Evolutionary conservation across 2,888 invertebrate genomes (phyloP).

Genomic region (Anticlea derivata): DNA sequence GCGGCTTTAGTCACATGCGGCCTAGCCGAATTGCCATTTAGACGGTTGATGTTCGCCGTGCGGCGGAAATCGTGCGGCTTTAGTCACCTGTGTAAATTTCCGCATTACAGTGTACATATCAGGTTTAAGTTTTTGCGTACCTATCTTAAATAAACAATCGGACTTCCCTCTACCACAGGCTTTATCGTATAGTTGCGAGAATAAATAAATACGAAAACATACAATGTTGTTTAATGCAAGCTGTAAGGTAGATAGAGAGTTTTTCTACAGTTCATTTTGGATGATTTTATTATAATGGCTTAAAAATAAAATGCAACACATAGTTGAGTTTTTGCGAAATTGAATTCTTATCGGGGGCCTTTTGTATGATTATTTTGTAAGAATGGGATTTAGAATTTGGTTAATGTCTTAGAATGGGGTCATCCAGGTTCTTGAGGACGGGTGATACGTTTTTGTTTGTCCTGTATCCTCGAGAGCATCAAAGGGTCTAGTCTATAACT

Average conservation of each 20-base stretch:
- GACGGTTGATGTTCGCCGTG: constrained; percentile 39
- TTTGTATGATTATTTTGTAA: too few species aligned
- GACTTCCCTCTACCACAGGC: not conserved
- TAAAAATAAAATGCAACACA: not conserved
- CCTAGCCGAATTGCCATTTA: constrained; percentile 27
- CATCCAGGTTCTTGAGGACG: too few species aligned
- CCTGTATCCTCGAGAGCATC: too few species aligned
- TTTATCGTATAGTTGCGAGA: not conserved
- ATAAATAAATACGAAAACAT: constrained; percentile 3
- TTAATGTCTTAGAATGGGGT: too few species aligned
- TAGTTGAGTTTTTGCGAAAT: not conserved
- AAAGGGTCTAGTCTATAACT: too few species aligned
- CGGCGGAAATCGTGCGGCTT: constrained; percentile 42
- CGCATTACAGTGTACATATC: constrained; percentile 8
- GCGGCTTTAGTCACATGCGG: too few species aligned
- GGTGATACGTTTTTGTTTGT: too few species aligned
- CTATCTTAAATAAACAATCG: not conserved
- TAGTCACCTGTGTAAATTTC: constrained; percentile 41
- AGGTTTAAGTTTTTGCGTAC: constrained; percentile 1
- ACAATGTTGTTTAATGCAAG: constrained; percentile 6
- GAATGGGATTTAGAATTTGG: too few species aligned
- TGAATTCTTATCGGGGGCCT: not conserved
- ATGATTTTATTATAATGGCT: not conserved
- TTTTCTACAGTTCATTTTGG: not conserved
- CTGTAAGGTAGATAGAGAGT: too few species aligned